Evolutionary conservation across 1,140 invertebrate species (phyloP).

Genomic region (Procambarus clarkii): DNA sequence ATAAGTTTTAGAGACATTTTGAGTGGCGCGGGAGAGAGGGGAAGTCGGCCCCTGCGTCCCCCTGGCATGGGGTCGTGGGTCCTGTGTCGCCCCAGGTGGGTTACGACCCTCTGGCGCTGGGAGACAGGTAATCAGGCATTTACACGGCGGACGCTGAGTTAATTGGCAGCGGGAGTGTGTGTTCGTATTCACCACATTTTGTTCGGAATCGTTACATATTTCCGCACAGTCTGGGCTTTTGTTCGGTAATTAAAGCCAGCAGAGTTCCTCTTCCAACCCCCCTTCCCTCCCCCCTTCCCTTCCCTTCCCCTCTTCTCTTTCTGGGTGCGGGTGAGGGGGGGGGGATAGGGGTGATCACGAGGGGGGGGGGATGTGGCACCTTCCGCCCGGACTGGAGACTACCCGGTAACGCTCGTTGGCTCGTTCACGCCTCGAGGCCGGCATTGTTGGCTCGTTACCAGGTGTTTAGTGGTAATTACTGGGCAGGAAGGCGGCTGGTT

Average conservation of each 20-base stretch:
- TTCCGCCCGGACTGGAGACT: slow-evolving; percentile 12
- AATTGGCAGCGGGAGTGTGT: slow-evolving; percentile 58
- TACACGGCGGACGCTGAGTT: slow-evolving; percentile 54
- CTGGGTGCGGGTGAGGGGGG: no score
- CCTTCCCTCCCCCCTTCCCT: background rate
- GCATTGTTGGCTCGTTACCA: slow-evolving; percentile 55
- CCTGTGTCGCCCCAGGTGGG: background rate
- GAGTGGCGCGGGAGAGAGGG: background rate
- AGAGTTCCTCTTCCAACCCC: background rate
- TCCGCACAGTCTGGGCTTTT: slow-evolving; percentile 51
- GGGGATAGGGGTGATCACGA: background rate
- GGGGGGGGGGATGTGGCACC: background rate
- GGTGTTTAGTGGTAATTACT: slow-evolving; percentile 54
- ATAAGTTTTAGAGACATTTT: slow-evolving; percentile 63
- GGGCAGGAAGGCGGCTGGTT: background rate
- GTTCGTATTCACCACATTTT: slow-evolving; percentile 39
- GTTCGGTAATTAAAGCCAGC: slow-evolving; percentile 50
- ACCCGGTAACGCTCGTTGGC: slow-evolving; percentile 22
- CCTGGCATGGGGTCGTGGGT: background rate
- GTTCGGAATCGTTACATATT: slow-evolving; percentile 53
- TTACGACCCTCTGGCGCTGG: background rate
- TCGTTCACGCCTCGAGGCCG: slow-evolving; percentile 32
- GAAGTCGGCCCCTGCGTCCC: background rate
- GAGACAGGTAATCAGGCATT: slow-evolving; percentile 65
- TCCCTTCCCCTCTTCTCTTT: no score